Evolutionary conservation across 2,888 invertebrate genomes (phyloP).

Genomic region (Eucera pruinosa): DNA sequence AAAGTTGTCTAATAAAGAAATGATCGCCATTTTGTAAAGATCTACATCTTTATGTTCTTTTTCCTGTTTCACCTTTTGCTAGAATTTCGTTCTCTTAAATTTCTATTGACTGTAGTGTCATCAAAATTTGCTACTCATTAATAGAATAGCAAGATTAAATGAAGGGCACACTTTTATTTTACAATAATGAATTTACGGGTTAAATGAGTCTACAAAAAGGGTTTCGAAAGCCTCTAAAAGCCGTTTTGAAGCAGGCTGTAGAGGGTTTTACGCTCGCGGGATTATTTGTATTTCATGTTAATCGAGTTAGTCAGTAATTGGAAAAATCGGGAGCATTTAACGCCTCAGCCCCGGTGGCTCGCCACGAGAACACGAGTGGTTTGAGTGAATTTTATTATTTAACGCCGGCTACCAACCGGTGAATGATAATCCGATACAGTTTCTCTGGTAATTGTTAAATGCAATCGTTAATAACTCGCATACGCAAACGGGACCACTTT

Average conservation of each 20-base stretch:
- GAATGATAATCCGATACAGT: constrained; percentile 18
- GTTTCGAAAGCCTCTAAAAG: background rate
- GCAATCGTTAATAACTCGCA: constrained; percentile 3
- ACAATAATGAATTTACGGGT: too few species aligned
- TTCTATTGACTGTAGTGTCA: background rate
- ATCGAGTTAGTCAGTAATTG: constrained; percentile 5
- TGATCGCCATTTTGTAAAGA: too few species aligned
- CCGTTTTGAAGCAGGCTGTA: background rate
- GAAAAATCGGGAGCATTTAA: constrained; percentile 3
- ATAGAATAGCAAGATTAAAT: too few species aligned
- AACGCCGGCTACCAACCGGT: constrained; percentile 50
- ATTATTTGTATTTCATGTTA: constrained; percentile 1
- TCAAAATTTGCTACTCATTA: background rate
- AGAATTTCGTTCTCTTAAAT: background rate
- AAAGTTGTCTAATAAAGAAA: too few species aligned
- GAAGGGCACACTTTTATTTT: too few species aligned
- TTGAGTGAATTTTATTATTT: constrained; percentile 12
- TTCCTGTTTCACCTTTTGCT: background rate
- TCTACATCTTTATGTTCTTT: too few species aligned
- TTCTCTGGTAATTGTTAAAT: constrained; percentile 15
- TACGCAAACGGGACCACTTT: background rate
- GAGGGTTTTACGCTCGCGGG: background rate
- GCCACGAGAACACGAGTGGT: background rate
- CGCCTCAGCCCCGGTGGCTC: background rate
- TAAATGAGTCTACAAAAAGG: too few species aligned